Evolutionary conservation across 2,888 invertebrate genomes (phyloP).

Genomic region (Ormia ochracea): DNA sequence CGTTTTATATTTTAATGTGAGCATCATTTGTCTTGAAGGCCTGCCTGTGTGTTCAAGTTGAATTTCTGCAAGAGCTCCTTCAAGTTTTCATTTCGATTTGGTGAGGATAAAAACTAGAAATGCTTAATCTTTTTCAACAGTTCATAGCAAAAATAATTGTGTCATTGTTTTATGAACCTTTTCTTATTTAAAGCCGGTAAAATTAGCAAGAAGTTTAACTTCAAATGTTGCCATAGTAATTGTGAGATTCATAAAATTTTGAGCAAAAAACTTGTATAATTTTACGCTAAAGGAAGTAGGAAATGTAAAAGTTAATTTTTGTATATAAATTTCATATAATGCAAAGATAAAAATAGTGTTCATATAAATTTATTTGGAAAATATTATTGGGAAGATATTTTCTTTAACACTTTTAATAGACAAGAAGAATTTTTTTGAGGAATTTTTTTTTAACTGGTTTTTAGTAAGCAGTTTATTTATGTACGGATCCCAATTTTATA

Average conservation of each 20-base stretch:
- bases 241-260: constrained; percentile 24
- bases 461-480: no score
- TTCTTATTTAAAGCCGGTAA: constrained; percentile 8
- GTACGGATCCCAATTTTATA: no score
- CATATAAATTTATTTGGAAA: not conserved
- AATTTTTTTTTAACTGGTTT: no score
- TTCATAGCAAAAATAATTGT: constrained; percentile 39
- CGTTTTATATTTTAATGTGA: constrained; percentile 28
- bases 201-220: not conserved
- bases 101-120: not conserved
- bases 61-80: constrained; percentile 5
- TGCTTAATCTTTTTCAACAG: constrained; percentile 44
- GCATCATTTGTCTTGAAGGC: constrained; percentile 43
- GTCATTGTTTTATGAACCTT: constrained; percentile 47
- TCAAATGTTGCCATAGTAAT: constrained; percentile 31
- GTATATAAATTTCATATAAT: not conserved
- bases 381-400: not conserved
- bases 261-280: not conserved
- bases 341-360: not conserved
- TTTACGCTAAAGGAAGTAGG: not conserved
- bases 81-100: constrained; percentile 10
- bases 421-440: no score
- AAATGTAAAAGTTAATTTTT: constrained; percentile 5
- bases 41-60: constrained; percentile 18
- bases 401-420: not conserved